Evolutionary conservation across 2,113 vertebrate genomes (phyloP).

Genomic region (Tachysurus fulvidraco): DNA sequence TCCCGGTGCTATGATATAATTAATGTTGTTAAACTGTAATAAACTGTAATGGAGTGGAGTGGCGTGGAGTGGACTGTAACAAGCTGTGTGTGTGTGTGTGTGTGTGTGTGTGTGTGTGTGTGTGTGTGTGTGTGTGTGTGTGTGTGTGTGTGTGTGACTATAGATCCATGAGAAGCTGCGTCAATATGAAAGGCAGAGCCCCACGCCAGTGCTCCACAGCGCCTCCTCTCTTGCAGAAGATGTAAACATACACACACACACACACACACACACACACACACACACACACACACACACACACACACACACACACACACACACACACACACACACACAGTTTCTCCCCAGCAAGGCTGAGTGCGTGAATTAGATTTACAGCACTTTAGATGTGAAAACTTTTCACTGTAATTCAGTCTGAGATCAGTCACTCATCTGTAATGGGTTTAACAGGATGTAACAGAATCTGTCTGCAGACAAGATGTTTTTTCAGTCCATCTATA

Average conservation of each 20-base stretch:
- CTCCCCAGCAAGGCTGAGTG: not conserved
- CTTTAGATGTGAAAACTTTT: not conserved
- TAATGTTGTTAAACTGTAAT: not conserved
- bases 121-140: slow-evolving; percentile 21
- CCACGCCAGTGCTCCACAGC: slow-evolving; percentile 87
- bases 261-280: not conserved
- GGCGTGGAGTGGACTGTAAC: not conserved
- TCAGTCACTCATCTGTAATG: slow-evolving; percentile 11
- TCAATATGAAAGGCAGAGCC: slow-evolving; percentile 90
- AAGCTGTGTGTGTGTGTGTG: slow-evolving; percentile 42
- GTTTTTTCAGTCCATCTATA: not conserved
- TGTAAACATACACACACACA: slow-evolving; percentile 69
- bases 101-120: slow-evolving; percentile 25
- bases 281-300: not conserved
- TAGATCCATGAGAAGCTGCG: slow-evolving; percentile 95
- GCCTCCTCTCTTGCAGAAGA: slow-evolving; percentile 88
- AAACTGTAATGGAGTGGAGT: not conserved
- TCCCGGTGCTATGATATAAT: not conserved
- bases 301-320: not conserved
- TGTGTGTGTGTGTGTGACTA: slow-evolving; percentile 43
- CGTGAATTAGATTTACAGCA: slow-evolving; percentile 3
- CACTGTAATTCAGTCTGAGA: slow-evolving; percentile 2
- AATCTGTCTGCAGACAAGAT: not conserved
- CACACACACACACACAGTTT: not conserved
- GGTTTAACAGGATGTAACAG: not conserved